Evolutionary conservation across 2,113 vertebrate species (phyloP), one percentile per base, ranked within the genome.

Genomic region (Ciconia stormi): DNA sequence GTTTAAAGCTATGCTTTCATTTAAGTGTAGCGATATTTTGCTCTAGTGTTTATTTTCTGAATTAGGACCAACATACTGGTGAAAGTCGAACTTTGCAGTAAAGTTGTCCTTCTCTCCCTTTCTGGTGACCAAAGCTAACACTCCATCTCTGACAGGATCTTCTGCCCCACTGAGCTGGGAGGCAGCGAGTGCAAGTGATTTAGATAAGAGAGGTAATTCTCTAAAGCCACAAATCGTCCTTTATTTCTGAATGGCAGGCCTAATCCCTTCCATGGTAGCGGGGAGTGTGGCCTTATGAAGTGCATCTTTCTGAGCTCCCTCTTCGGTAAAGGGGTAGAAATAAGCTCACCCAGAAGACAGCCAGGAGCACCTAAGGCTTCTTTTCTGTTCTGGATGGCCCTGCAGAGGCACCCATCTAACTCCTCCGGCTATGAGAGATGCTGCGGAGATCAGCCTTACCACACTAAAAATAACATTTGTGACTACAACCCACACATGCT

Each of bases 401-500:
- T n/a, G 14, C 40, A 52, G 58, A 72, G 40, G 47, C 20, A 29
- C 38, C 19, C 8, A 14, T 20, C 36, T 53, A 27, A 58, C 42
- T 81, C 13, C 25, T 52, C 38, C 0, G 10, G 32, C 38, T 55
- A 2, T 34, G 30, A 77, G 27, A 81, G 23, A 9, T 61, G 14
- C 80, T 83, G 53, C 55, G 27, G 44, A 70, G 40, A 69, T 46
- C 42, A 81, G 22, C 30, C 23, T 77, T 53, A 36, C 14, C 8
- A 13, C 1, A 7, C 7, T 74, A 18, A 56, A 89, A 86, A 17
- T 2, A 56, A 6, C 1, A 0, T 25, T 83, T 80, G 27, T 14
- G 25, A 66, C 23, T 20, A 46, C 2, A 49, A 23, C 7, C 19
- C 27, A 46, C 11, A 53, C 8, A 2, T 10, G 47, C n/a, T 74